Base-by-base conservation (phyloP, 2,888 invertebrate genomes). In the Dione vanillae region DNA sequence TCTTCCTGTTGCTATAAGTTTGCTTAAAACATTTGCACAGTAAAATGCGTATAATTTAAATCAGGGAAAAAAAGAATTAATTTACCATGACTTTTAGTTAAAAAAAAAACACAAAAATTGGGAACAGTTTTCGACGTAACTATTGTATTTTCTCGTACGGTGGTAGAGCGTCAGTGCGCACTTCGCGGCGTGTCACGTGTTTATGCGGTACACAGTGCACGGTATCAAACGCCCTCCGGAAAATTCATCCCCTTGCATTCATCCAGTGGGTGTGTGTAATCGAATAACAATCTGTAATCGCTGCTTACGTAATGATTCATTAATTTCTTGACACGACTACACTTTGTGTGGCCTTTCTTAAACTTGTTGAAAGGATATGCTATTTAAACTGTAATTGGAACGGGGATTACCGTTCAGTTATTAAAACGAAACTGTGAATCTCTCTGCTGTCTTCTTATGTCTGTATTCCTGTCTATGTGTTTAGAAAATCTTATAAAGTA, bases 111-210 rank as follows among this genome's bases (percentile, higher is more conserved):
- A n/a, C n/a, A n/a, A 10, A 27, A 35, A 16, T n/a, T n/a, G 35
- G n/a, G 43, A 14, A 20, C 5, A n/a, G 0, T 16, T 35, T 61
- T 61, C 6, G 27, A 35, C 16, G 37, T 5, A 35, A 45, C 11
- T 35, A 45, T 61, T 64, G 37, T 64, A 58, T 58, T 64, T 72
- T 56, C 27, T n/a, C 14, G 35, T 54, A n/a, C 41, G 49, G 47
- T 66, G 35, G 66, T 66, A 75, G 84, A 86, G 90, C 87, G 84
- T 85, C 88, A 85, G 87, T 86, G 91, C 90, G 90, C 81, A 84
- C 91, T 77, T 82, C 89, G 87, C 91, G 91, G 80, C 90, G 87
- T 81, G 86, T 81, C 87, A 89, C 88, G 88, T 91, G 88, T 79
- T 90, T 89, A 87, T 92, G 92, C 84, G 85, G 88, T 40, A 47